Conservation (phyloP, 1,140 invertebrate genomes). For the Chrysopa pallens region DNA sequence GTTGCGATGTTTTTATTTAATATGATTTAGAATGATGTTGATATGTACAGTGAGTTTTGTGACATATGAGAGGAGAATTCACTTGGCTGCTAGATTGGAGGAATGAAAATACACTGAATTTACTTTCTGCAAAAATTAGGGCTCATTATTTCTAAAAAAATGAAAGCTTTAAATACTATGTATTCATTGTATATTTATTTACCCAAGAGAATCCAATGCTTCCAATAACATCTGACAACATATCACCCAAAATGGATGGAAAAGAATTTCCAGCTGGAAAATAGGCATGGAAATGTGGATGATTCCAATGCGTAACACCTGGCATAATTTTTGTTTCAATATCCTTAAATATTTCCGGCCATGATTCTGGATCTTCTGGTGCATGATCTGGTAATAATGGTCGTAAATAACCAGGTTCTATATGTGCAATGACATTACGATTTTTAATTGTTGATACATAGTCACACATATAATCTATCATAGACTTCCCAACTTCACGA, state of each 20-base stretch:
- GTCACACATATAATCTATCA: conserved; percentile 86
- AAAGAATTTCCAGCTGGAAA: conserved; percentile 91
- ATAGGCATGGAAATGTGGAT: conserved; percentile 90
- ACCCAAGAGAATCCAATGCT: conserved; percentile 94
- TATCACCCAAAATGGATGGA: conserved; percentile 84
- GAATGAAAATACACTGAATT: no score
- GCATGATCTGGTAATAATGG: conserved; percentile 54
- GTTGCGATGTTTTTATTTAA: no score
- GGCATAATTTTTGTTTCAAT: conserved; percentile 85
- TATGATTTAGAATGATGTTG: no score
- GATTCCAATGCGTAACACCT: conserved; percentile 93
- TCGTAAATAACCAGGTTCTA: conserved; percentile 73
- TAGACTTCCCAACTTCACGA: conserved; percentile 64
- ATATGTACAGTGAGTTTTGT: no score
- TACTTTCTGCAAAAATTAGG: no score
- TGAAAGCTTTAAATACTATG: no score
- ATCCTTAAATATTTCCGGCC: conserved; percentile 74
- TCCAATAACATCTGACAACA: conserved; percentile 80
- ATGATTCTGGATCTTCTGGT: conserved; percentile 63
- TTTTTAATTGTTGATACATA: conserved; percentile 60
- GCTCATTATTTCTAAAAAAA: no score
- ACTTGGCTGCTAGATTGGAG: no score
- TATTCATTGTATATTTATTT: no score
- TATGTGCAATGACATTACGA: conserved; percentile 60
- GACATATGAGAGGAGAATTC: no score